Base-by-base conservation (phyloP, 2,797 vertebrate genomes). In the Takifugu ocellatus region DNA sequence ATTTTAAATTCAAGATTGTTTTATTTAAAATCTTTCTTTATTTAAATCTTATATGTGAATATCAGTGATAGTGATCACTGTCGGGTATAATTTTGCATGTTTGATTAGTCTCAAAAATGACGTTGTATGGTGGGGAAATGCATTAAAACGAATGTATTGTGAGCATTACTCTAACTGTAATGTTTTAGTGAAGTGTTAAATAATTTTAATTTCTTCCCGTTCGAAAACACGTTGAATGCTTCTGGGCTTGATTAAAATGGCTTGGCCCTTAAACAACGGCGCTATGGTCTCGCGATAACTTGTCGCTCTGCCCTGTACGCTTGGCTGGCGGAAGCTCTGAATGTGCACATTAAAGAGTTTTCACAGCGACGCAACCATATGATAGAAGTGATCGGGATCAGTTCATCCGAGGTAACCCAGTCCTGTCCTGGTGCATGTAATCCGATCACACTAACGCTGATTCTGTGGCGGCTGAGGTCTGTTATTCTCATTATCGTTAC, bases 181-280 rank as follows among this genome's bases (percentile, higher is more conserved):
- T 12, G 14, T 39, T 39, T 14, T 12, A 12, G 36, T 14, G 36
- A 2, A 6, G 12, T 14, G 2, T 14, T 46, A 10, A 6, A 46
- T 46, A n/a, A n/a, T 46, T 46, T 1, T 7, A 2, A 46, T 46
- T 46, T 46, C 9, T 10, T 21, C 8, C 21, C 8, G 1, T 21
- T 21, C 44, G 44, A 6, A 16, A 17, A 45, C 2, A 14, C 1
- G 42, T 65, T 76, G 55, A 47, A 79, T 44, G 48, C 43, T 47
- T 80, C 78, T 24, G 31, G 17, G 57, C 51, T 86, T 66, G 73
- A 89, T 82, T 81, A 71, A 74, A 78, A 79, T 42, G 82, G 24
- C 82, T 83, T 10, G 2, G 15, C 7, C 39, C 31, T 56, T 25
- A 58, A 12, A 33, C 11, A 43, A 36, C 29, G 54, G 3, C 27